Percentiles rank a stretch among this genome's conserved stretches.
Conservation (phyloP, 1,140 invertebrate species). For the Dinothrombium tinctorium region DNA sequence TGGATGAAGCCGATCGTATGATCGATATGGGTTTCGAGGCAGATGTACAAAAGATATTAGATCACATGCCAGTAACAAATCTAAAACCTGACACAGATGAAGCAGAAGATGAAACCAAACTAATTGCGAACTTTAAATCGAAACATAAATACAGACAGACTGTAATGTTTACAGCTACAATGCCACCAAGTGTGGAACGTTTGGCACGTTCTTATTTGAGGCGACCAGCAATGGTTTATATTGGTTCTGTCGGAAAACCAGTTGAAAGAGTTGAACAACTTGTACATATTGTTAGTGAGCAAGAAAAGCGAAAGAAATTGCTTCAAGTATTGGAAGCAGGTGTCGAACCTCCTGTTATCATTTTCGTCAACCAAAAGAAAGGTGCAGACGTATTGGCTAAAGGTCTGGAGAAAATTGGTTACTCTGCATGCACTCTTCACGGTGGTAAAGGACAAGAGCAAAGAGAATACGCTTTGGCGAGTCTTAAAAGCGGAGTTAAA, state of each 20-base stretch:
- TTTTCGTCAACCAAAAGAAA: constrained; percentile 99
- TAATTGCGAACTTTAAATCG: constrained; percentile 81
- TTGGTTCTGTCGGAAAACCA: constrained; percentile 93
- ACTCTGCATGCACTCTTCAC: constrained; percentile 86
- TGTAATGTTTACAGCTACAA: constrained; percentile 99
- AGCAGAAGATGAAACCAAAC: constrained; percentile 74
- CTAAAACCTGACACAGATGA: constrained; percentile 95
- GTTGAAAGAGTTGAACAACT: constrained; percentile 94
- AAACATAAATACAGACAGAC: constrained; percentile 98
- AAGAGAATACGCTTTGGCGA: constrained; percentile 87
- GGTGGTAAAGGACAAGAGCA: constrained; percentile 99
- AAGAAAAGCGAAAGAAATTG: constrained; percentile 60
- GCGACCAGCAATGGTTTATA: constrained; percentile 89
- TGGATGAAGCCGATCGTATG: constrained; percentile 80
- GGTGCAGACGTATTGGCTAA: constrained; percentile 93
- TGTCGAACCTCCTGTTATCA: constrained; percentile 77
- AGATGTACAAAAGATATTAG: constrained; percentile 87
- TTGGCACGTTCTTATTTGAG: constrained; percentile 81
- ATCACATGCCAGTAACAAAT: constrained; percentile 96
- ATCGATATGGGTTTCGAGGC: constrained; percentile 99
- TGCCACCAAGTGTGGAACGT: constrained; percentile 92
- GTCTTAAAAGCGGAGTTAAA: constrained; percentile 72
- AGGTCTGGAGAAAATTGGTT: constrained; percentile 86
- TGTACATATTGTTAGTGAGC: constrained; percentile 78
- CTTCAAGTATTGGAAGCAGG: constrained; percentile 33